phyloP scores from a whole-genome alignment of 2,888 invertebrate genomes.

The Eurytoma californica region DNA sequence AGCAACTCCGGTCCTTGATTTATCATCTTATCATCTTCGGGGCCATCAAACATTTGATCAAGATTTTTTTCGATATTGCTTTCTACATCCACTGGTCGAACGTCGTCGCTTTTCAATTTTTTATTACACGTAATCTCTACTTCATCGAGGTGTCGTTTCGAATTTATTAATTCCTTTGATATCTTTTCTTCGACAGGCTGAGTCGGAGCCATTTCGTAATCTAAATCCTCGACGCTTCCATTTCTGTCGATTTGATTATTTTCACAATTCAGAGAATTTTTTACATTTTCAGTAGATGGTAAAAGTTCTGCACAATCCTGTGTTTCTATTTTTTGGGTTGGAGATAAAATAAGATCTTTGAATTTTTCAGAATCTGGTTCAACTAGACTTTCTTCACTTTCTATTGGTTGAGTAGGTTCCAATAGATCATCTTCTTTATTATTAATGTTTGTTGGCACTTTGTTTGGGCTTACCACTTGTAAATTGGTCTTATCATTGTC shows the following conservation, averaged over 20 bases:
- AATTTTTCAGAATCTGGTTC: not conserved
- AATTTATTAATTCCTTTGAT: constrained; percentile 9
- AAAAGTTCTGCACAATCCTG: not conserved
- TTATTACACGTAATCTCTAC: constrained; percentile 21
- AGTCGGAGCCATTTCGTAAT: not conserved
- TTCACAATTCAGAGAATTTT: constrained; percentile 2
- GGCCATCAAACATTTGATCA: constrained; percentile 63
- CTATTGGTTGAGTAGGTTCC: constrained; percentile 20
- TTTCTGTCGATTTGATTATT: not conserved
- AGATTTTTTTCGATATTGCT: constrained; percentile 63
- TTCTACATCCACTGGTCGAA: constrained; percentile 33
- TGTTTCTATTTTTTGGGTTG: constrained; percentile 20
- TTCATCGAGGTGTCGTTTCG: constrained; percentile 38
- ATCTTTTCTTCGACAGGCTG: not conserved
- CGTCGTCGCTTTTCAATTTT: constrained; percentile 17
- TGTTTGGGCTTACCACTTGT: constrained; percentile 47
- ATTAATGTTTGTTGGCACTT: not conserved
- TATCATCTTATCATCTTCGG: constrained; percentile 50
- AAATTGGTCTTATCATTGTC: constrained; percentile 56
- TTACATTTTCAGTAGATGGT: constrained; percentile 27
- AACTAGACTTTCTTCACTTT: constrained; percentile 20
- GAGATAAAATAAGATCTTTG: constrained; percentile 22
- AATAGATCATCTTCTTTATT: constrained; percentile 18
- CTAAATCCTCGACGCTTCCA: not conserved
- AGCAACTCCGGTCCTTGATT: constrained; percentile 60